phyloP scores from a whole-genome alignment of 2,797 vertebrate species.

The Megaceryle alcyon region DNA sequence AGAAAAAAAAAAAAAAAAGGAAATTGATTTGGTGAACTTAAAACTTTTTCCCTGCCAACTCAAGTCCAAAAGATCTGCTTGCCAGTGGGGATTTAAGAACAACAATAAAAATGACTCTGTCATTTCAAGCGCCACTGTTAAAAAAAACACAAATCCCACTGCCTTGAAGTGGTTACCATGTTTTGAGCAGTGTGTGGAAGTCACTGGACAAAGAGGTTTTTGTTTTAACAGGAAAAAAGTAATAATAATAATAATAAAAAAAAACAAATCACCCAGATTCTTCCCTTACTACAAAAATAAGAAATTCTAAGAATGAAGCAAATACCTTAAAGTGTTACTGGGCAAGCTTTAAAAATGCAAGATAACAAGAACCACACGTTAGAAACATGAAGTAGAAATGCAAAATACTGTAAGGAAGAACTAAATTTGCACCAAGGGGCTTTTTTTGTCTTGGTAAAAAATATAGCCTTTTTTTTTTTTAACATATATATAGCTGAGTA shows the following conservation, averaged over 20 bases:
- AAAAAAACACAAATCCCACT: neutral
- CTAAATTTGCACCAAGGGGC: conserved; percentile 69
- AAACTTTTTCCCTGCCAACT: neutral
- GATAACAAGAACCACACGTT: conserved; percentile 84
- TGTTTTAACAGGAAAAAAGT: neutral
- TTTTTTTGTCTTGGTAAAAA: conserved; percentile 66
- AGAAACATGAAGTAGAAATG: conserved; percentile 81
- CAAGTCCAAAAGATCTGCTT: neutral
- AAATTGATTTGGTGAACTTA: neutral
- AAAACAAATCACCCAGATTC: conserved; percentile 74
- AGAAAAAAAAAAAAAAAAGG: neutral
- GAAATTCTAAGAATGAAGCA: conserved; percentile 79
- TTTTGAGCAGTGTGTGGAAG: neutral
- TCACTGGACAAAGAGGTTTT: neutral
- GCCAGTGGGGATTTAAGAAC: neutral
- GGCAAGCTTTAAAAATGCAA: conserved; percentile 89
- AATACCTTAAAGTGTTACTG: conserved; percentile 91
- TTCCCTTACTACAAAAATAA: conserved; percentile 78
- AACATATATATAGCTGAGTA: conserved; percentile 58
- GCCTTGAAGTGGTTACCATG: neutral
- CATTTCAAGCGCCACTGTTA: neutral
- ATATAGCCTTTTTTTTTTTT: neutral
- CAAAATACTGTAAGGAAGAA: conserved; percentile 76
- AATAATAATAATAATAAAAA: neutral
- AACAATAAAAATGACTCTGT: neutral